Percentiles rank a stretch among this genome's conserved stretches.
phyloP scores from a whole-genome alignment of 64 coral and sea anemone species.

The Montipora capricornis region DNA sequence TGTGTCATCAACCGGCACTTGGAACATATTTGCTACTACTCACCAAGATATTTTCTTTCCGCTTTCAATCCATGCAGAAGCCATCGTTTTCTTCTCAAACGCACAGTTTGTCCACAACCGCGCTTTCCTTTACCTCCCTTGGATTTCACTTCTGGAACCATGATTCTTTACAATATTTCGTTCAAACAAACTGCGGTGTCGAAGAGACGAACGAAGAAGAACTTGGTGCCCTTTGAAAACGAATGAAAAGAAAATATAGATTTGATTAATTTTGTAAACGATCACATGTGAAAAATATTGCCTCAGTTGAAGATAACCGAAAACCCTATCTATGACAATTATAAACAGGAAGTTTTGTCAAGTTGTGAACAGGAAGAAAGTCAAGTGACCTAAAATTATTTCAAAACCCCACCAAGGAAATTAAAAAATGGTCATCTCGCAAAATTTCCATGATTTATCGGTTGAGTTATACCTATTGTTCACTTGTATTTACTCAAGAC shows the following conservation, averaged over 20 bases:
- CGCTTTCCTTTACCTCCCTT: not conserved
- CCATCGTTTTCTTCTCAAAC: constrained; percentile 36
- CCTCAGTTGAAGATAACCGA: too few species aligned
- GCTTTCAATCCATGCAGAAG: constrained; percentile 12
- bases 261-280: not conserved
- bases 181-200: not conserved
- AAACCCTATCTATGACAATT: too few species aligned
- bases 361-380: not conserved
- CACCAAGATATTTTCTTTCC: constrained; percentile 7
- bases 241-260: not conserved
- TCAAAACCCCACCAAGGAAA: not conserved
- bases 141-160: constrained; percentile 33
- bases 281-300: too few species aligned
- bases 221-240: not conserved
- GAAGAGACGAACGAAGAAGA: not conserved
- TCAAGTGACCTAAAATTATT: not conserved
- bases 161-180: not conserved
- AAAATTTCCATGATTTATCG: not conserved
- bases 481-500: not conserved
- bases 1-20: too few species aligned
- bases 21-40: not conserved
- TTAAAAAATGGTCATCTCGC: not conserved
- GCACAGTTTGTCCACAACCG: not conserved
- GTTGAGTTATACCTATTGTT: not conserved
- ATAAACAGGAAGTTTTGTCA: not conserved